Evolutionary conservation across 2,888 invertebrate species (phyloP), one percentile per base, ranked within the genome.

Genomic region (Kuschelorhynchus macadamiae): DNA sequence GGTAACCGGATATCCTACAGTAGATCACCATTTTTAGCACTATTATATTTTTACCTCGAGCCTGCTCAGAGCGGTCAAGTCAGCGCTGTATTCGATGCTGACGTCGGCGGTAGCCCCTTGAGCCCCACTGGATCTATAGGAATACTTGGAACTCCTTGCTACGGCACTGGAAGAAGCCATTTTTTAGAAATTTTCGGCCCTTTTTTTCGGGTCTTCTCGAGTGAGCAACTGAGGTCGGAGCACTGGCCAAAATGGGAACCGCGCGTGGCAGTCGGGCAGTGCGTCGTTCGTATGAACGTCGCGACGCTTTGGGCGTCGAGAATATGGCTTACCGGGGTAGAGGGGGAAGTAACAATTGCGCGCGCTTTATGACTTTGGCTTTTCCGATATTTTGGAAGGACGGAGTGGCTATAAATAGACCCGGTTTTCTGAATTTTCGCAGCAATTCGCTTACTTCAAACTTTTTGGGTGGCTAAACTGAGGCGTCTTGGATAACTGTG

Each of bases 21-120:
- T 20, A 21, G 36, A 67, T 62, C 62, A 67, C 67, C 63, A 59
- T 53, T 67, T 67, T 75, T 17, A 44, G 57, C 64, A 64, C 64
- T 50, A 50, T 36, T 39, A 65, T 44, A 30, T 82, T 81, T 88
- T 88, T 93, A 96, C 96, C 95, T 96, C 96, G 87, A 96, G 92
- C 86, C 96, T 93, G 87, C 95, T 92, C 86, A 96, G 91, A 86
- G 95, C 93, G 87, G 93, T 94, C 87, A 96, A 88, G 88, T 96
- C 96, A 87, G 94, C 90, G 87, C 92, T 92, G 88, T 96, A 96
- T 88, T 96, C 96, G 88, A 96, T 95, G 90, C 92, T 95, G 85
- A 96, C 93, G 88, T 95, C 95, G 86, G 94, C 92, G 75, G 84
- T 83, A 71, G 87, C 88, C 81, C 87, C 89, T 85, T 90, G 91